A percentile compares a stretch with the other conserved stretches of the same genome.
Evolutionary conservation across 2,797 vertebrate genomes (phyloP).

Genomic region (Pteropus rufus): DNA sequence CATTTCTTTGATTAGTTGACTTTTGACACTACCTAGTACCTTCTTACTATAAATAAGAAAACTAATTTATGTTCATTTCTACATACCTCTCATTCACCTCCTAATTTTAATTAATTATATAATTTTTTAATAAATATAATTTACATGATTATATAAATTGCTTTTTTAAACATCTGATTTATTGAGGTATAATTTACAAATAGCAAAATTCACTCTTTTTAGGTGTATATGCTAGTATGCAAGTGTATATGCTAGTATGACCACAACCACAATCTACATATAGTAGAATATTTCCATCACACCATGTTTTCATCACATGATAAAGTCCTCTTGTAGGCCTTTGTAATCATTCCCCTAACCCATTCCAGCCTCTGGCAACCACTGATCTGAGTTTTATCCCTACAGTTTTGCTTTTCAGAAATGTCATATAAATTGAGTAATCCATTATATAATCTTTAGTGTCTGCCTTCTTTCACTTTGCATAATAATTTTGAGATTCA

Average conservation of each 20-base stretch:
- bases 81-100: not conserved
- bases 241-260: not conserved
- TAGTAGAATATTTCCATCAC: not conserved
- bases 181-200: not conserved
- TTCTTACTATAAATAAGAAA: not conserved
- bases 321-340: not conserved
- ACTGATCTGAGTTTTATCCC: not conserved
- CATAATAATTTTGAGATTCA: not conserved
- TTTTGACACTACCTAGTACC: not conserved
- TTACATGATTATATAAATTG: not conserved
- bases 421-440: not conserved
- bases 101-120: constrained; percentile 6
- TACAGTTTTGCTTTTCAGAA: not conserved
- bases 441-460: not conserved
- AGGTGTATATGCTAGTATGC: not conserved
- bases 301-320: not conserved
- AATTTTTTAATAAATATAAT: not conserved
- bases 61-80: not conserved
- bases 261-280: not conserved
- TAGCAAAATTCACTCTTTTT: not conserved
- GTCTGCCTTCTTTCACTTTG: constrained; percentile 4
- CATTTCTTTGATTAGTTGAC: not conserved
- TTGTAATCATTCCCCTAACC: not conserved
- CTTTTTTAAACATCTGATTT: not conserved
- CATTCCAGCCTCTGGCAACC: not conserved